Evolutionary conservation across 2,113 vertebrate species (phyloP).

Genomic region (Bambusicola thoracicus): DNA sequence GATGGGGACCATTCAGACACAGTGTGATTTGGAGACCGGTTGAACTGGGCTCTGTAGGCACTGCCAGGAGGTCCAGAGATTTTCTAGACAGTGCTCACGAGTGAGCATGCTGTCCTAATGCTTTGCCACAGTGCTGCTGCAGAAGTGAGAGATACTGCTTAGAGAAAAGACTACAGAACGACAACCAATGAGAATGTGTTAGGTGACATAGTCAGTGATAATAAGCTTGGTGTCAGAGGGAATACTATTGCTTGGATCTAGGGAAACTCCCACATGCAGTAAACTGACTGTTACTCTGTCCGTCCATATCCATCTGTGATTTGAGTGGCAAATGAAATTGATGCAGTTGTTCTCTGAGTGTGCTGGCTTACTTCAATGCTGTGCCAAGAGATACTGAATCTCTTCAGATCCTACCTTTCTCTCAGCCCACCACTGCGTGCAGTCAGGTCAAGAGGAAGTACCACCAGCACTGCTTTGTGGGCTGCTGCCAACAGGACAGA

Average conservation of each 20-base stretch:
- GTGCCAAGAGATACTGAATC: background rate
- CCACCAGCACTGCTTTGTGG: background rate
- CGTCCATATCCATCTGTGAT: rapidly evolving
- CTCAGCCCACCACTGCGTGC: rapidly evolving
- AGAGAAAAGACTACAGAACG: background rate
- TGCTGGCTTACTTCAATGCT: background rate
- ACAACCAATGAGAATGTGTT: rapidly evolving
- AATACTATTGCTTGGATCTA: background rate
- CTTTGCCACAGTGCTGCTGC: background rate
- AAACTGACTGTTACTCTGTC: background rate
- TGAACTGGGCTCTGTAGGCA: background rate
- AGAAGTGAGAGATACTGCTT: rapidly evolving
- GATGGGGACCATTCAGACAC: rapidly evolving
- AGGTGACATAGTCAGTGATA: background rate
- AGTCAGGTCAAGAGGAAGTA: background rate
- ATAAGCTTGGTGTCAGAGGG: background rate
- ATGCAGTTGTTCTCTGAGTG: background rate
- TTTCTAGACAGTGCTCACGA: background rate
- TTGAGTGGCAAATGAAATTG: background rate
- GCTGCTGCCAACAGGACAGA: background rate
- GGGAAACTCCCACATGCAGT: background rate
- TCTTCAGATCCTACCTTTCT: background rate
- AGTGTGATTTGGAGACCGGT: background rate
- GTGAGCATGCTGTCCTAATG: rapidly evolving
- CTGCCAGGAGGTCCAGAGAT: background rate